Evolutionary conservation across 2,888 invertebrate species (phyloP).

Genomic region (Plusia festucae): DNA sequence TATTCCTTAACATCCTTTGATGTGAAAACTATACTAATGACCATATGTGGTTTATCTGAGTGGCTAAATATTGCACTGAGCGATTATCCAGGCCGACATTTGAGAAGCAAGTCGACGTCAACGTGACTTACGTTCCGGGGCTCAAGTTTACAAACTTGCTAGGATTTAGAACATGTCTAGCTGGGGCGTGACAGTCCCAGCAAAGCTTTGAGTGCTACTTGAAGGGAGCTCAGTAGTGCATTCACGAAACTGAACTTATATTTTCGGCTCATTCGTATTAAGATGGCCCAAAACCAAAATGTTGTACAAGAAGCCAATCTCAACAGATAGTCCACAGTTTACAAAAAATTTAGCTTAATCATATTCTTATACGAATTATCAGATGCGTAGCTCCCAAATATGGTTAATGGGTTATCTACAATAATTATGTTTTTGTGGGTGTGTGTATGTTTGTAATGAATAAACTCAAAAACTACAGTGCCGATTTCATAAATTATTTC

Average conservation of each 20-base stretch:
- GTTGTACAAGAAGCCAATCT: no score
- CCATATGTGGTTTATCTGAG: not conserved
- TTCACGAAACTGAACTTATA: not conserved
- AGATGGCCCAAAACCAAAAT: no score
- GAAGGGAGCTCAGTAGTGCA: not conserved
- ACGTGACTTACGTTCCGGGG: slow-evolving; percentile 7
- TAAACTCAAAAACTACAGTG: no score
- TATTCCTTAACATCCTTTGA: not conserved
- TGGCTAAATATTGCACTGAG: not conserved
- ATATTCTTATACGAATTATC: no score
- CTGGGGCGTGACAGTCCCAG: slow-evolving; percentile 7
- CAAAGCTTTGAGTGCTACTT: slow-evolving; percentile 13
- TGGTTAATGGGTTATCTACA: no score
- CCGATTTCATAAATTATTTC: no score
- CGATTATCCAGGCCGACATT: not conserved
- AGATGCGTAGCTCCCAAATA: no score
- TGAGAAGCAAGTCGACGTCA: not conserved
- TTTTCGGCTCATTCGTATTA: not conserved
- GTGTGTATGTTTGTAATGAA: no score
- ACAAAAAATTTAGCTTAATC: no score
- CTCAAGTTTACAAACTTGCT: slow-evolving; percentile 22
- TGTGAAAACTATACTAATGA: not conserved
- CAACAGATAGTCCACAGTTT: no score
- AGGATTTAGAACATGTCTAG: slow-evolving; percentile 16
- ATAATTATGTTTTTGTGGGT: no score